phyloP scores from a whole-genome alignment of 2,888 invertebrate genomes.

The Lampropteryx suffumata region DNA sequence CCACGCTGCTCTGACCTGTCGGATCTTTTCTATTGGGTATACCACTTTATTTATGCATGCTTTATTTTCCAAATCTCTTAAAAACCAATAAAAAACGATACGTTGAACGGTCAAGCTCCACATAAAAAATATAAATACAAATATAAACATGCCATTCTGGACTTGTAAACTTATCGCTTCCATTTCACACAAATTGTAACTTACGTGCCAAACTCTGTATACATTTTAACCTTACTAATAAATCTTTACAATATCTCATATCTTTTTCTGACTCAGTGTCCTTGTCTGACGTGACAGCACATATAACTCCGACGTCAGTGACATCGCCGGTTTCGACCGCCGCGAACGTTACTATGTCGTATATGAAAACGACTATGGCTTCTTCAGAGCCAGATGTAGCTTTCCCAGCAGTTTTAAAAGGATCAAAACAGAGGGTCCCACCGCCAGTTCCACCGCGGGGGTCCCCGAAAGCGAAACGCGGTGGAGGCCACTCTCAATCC shows the following conservation, averaged over 20 bases:
- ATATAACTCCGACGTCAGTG: slow-evolving; percentile 76
- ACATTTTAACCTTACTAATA: slow-evolving; percentile 51
- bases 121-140: slow-evolving; percentile 79
- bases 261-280: slow-evolving; percentile 59
- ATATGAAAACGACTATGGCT: slow-evolving; percentile 56
- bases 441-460: slow-evolving; percentile 95
- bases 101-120: slow-evolving; percentile 76
- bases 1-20: slow-evolving; percentile 77
- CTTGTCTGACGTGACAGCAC: slow-evolving; percentile 80
- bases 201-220: slow-evolving; percentile 62
- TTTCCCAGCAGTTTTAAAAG: slow-evolving; percentile 90
- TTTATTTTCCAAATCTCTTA: slow-evolving; percentile 46
- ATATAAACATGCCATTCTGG: slow-evolving; percentile 77
- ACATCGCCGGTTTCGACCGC: slow-evolving; percentile 74
- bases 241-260: slow-evolving; percentile 48
- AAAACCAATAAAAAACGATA: slow-evolving; percentile 73
- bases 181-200: slow-evolving; percentile 61
- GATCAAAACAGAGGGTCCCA: slow-evolving; percentile 90
- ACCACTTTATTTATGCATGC: slow-evolving; percentile 61
- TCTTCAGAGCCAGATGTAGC: slow-evolving; percentile 80
- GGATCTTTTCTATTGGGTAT: slow-evolving; percentile 79
- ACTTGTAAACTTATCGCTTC: slow-evolving; percentile 62
- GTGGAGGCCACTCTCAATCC: slow-evolving; percentile 68
- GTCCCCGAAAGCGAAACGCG: slow-evolving; percentile 86
- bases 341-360: slow-evolving; percentile 59